phyloP scores from a whole-genome alignment of 2,113 vertebrate species.

The Pterocles burchelli region DNA sequence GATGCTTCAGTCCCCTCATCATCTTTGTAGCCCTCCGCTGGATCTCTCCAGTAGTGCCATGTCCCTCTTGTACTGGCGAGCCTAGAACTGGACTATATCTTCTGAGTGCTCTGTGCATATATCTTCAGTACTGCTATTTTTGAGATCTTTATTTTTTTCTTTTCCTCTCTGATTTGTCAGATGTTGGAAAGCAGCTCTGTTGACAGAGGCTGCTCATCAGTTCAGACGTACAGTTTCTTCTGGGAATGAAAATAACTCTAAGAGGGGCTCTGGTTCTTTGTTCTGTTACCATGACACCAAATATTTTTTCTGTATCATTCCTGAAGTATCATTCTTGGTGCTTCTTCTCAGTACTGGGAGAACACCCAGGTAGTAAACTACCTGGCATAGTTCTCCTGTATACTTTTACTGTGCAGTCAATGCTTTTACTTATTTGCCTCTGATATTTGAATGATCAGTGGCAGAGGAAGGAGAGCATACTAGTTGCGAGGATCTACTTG shows the following conservation, averaged over 20 bases:
- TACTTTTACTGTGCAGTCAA: background rate
- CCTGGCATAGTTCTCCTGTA: background rate
- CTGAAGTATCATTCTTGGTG: background rate
- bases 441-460: background rate
- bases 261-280: background rate
- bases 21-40: too few relatives aligned
- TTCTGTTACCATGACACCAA: conserved; percentile 37
- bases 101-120: background rate
- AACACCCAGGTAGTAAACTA: background rate
- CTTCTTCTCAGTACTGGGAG: background rate
- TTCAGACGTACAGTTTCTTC: background rate
- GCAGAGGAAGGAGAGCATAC: background rate
- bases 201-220: background rate
- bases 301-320: background rate
- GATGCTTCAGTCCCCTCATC: too few relatives aligned
- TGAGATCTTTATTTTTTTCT: background rate
- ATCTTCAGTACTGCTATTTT: background rate
- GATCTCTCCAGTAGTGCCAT: too few relatives aligned
- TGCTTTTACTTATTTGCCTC: background rate
- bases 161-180: background rate
- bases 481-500: background rate
- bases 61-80: too few relatives aligned
- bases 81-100: background rate
- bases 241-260: conserved; percentile 23
- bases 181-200: background rate